Percentiles rank a stretch among this genome's conserved stretches.
phyloP scores from a whole-genome alignment of 2,113 vertebrate species.

The Macaca mulatta region DNA sequence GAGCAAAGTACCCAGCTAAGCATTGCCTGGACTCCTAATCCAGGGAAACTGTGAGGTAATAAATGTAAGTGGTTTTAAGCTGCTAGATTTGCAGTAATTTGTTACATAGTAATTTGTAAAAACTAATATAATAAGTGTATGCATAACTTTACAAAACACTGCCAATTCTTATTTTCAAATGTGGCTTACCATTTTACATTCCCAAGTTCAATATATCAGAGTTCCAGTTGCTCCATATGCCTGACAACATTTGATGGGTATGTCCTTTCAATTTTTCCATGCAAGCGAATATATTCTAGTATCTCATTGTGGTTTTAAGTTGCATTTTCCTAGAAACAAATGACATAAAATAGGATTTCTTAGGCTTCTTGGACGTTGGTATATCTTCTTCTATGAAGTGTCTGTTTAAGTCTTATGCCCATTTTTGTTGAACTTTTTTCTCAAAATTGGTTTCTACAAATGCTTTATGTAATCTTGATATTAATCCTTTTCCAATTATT shows the following conservation, averaged over 20 bases:
- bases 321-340: background rate
- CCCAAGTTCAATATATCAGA: background rate
- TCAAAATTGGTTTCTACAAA: background rate
- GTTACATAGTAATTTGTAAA: background rate
- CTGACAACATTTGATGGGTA: accelerated
- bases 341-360: background rate
- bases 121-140: background rate
- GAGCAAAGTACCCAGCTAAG: background rate
- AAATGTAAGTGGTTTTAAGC: background rate
- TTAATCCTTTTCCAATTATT: background rate
- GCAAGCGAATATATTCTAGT: background rate
- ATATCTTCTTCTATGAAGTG: background rate
- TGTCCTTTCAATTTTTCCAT: background rate
- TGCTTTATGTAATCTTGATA: background rate
- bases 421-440: background rate
- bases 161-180: too few relatives aligned
- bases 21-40: background rate
- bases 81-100: background rate
- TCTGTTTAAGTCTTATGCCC: background rate
- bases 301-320: background rate
- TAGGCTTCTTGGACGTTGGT: background rate
- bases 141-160: background rate
- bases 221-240: background rate
- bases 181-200: background rate
- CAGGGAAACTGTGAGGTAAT: background rate